phyloP scores from a whole-genome alignment of 2,888 invertebrate genomes.

The Actias luna region DNA sequence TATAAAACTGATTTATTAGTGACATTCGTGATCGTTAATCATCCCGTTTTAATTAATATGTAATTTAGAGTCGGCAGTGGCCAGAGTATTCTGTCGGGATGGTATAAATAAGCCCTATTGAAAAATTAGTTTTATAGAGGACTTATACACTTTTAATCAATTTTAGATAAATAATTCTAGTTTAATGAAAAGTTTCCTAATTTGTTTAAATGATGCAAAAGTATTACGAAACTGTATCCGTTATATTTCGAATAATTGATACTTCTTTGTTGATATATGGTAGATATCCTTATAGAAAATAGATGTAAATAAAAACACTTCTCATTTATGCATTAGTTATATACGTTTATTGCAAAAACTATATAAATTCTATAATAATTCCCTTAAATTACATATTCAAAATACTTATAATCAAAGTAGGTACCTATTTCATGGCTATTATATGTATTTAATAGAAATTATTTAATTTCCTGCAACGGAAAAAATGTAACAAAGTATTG shows the following conservation, averaged over 20 bases:
- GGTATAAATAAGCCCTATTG: background rate
- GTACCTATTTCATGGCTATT: background rate
- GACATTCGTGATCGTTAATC: constrained; percentile 1
- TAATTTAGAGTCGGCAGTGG: background rate
- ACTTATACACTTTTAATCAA: background rate
- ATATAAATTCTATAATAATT: background rate
- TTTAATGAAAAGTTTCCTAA: background rate
- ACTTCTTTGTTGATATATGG: too few relatives aligned
- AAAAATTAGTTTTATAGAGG: background rate
- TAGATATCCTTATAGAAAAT: background rate
- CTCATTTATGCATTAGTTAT: background rate
- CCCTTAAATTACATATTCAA: background rate
- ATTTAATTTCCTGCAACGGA: background rate
- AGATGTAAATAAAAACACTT: background rate
- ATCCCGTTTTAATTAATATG: background rate
- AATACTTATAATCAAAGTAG: background rate
- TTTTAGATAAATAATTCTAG: background rate
- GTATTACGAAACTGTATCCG: background rate
- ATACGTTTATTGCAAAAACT: background rate
- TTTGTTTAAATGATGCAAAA: background rate
- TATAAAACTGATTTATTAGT: background rate
- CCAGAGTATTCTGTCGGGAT: background rate
- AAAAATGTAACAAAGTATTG: background rate
- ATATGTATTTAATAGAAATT: background rate
- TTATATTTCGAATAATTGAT: too few relatives aligned